Evolutionary conservation across 2,888 invertebrate species (phyloP).

Genomic region (Phortica okadai): DNA sequence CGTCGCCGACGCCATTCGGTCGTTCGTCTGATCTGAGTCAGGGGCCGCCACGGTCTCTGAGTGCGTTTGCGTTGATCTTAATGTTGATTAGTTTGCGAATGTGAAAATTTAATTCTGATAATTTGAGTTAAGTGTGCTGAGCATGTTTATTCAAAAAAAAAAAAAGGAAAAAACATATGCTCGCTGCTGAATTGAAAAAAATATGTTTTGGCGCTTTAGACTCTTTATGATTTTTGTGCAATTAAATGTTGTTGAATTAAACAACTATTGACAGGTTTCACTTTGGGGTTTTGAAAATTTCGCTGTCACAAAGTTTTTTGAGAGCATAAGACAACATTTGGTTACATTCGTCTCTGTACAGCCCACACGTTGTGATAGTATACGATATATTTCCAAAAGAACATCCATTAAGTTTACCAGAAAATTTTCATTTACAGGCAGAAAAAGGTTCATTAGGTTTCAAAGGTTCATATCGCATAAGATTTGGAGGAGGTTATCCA

Average conservation of each 20-base stretch:
- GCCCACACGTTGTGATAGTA: no score
- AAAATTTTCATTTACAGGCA: no score
- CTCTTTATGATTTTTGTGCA: not conserved
- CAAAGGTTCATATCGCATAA: no score
- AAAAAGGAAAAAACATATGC: not conserved
- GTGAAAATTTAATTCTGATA: conserved; percentile 61
- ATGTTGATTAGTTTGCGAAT: conserved; percentile 43
- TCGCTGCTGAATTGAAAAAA: conserved; percentile 22
- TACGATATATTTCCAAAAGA: no score
- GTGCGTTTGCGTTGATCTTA: not conserved
- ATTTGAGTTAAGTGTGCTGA: conserved; percentile 63
- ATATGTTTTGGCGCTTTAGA: no score
- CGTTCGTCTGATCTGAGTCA: not conserved
- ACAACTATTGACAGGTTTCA: conserved; percentile 12
- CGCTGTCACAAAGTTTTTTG: no score
- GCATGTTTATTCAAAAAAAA: conserved; percentile 25
- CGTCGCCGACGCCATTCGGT: conserved; percentile 7
- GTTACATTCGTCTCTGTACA: no score
- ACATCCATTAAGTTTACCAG: no score
- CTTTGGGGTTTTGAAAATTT: not conserved
- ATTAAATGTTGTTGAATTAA: conserved; percentile 19
- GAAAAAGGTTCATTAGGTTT: no score
- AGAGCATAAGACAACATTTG: no score
- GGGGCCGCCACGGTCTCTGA: not conserved
- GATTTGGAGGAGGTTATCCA: no score